A percentile compares a stretch with the other conserved stretches of the same genome.
phyloP scores from a whole-genome alignment of 1,140 invertebrate genomes.

The Araneus ventricosus region DNA sequence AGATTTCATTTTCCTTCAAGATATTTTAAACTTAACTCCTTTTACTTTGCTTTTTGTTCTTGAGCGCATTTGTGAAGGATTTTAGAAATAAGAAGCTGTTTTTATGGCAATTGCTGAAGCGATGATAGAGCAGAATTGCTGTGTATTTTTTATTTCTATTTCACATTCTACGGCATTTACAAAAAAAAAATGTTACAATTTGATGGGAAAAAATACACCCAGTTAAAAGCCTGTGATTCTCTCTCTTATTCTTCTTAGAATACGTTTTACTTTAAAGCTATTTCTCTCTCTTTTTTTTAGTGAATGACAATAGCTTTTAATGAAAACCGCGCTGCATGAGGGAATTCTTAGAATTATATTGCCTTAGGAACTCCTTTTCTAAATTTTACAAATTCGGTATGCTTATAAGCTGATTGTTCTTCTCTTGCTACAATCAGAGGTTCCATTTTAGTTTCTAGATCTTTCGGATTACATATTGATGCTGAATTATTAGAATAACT shows the following conservation, averaged over 20 bases:
- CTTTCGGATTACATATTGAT: too few relatives aligned
- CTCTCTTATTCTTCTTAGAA: neutral
- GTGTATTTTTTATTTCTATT: neutral
- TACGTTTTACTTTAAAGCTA: neutral
- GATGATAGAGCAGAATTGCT: neutral
- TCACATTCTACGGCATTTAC: neutral
- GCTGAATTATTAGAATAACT: too few relatives aligned
- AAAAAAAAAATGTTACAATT: neutral
- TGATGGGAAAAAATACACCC: neutral
- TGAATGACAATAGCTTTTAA: neutral
- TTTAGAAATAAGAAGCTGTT: neutral
- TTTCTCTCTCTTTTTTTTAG: too few relatives aligned
- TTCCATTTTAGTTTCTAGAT: too few relatives aligned
- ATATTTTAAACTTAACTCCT: neutral
- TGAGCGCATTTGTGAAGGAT: neutral
- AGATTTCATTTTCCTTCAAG: neutral
- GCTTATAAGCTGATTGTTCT: too few relatives aligned
- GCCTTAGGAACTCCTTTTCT: too few relatives aligned
- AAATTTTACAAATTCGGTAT: too few relatives aligned
- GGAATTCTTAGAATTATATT: too few relatives aligned
- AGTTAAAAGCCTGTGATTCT: neutral
- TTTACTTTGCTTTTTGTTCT: neutral
- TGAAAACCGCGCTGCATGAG: neutral
- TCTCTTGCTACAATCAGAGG: too few relatives aligned
- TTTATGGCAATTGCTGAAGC: too few relatives aligned